Percentiles rank a stretch among this genome's conserved stretches.
Conservation (phyloP, 2,113 vertebrate genomes). For the Sinocyclocheilus rhinocerous region DNA sequence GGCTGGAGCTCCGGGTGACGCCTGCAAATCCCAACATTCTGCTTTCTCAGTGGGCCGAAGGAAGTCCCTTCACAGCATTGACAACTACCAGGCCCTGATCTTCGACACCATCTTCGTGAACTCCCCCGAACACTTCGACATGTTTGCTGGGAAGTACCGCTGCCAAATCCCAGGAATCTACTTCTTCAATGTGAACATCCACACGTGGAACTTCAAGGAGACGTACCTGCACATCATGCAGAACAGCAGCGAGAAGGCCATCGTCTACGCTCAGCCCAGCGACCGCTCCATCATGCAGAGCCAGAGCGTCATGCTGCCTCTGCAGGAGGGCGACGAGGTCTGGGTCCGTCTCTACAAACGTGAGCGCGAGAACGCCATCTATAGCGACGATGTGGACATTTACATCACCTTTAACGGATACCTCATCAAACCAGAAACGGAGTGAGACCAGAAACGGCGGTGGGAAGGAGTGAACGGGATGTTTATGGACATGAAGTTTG, state of each 20-base stretch:
- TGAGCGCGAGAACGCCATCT: constrained; percentile 90
- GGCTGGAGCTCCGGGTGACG: constrained; percentile 81
- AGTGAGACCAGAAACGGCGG: constrained; percentile 55
- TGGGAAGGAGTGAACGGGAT: background rate
- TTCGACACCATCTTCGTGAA: constrained; percentile 94
- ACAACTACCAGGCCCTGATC: constrained; percentile 84
- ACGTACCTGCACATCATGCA: constrained; percentile 93
- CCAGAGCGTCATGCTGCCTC: constrained; percentile 89
- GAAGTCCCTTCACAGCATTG: constrained; percentile 87
- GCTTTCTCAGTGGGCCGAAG: constrained; percentile 91
- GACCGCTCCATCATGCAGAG: constrained; percentile 99
- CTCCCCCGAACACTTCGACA: constrained; percentile 85
- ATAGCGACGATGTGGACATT: constrained; percentile 89
- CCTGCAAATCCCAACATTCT: constrained; percentile 81
- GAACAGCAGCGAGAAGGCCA: constrained; percentile 81
- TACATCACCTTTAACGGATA: constrained; percentile 96
- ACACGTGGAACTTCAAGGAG: constrained; percentile 99
- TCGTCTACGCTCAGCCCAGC: constrained; percentile 91
- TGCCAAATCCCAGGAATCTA: constrained; percentile 85
- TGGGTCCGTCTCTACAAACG: constrained; percentile 92
- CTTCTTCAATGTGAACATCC: constrained; percentile 94
- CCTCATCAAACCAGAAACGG: constrained; percentile 79
- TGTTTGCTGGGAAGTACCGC: constrained; percentile 85
- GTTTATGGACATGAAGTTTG: background rate
- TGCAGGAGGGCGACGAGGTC: constrained; percentile 80